Evolutionary conservation across 2,113 vertebrate genomes (phyloP).

Genomic region (Rhombomys opimus): DNA sequence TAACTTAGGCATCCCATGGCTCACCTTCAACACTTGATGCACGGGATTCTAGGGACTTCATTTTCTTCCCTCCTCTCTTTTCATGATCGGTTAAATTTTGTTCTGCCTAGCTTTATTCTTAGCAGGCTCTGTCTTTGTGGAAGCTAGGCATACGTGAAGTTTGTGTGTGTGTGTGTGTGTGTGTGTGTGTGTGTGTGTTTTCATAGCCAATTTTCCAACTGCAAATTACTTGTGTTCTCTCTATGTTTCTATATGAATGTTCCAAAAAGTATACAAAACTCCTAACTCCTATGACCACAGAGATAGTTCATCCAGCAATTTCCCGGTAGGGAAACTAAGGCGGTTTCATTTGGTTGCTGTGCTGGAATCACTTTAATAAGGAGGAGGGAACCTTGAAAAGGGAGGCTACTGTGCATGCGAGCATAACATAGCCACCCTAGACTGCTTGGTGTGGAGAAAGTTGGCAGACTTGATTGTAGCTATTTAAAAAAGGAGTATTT

Average conservation of each 20-base stretch:
- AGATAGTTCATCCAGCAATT: not conserved
- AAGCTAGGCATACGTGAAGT: not conserved
- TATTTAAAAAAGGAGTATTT: not conserved
- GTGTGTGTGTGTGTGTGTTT: not conserved
- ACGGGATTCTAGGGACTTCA: not conserved
- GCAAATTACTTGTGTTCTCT: not conserved
- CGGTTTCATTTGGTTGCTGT: not conserved
- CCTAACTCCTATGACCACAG: not conserved
- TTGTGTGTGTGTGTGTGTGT: not conserved
- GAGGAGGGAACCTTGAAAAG: not conserved
- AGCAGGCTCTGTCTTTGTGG: not conserved
- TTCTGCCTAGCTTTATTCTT: not conserved
- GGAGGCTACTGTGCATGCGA: not conserved
- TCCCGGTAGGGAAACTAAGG: not conserved
- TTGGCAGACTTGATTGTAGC: not conserved
- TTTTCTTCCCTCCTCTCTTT: not conserved
- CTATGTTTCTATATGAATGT: not conserved
- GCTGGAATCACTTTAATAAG: not conserved
- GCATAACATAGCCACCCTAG: not conserved
- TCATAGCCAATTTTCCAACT: constrained; percentile 1
- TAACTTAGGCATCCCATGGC: not conserved
- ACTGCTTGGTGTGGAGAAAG: not conserved
- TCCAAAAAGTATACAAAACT: not conserved
- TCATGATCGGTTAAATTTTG: not conserved
- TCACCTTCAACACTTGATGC: not conserved